Percentiles rank a stretch among this genome's conserved stretches.
Evolutionary conservation across 2,797 vertebrate genomes (phyloP).

Genomic region (Anomalospiza imberbis): DNA sequence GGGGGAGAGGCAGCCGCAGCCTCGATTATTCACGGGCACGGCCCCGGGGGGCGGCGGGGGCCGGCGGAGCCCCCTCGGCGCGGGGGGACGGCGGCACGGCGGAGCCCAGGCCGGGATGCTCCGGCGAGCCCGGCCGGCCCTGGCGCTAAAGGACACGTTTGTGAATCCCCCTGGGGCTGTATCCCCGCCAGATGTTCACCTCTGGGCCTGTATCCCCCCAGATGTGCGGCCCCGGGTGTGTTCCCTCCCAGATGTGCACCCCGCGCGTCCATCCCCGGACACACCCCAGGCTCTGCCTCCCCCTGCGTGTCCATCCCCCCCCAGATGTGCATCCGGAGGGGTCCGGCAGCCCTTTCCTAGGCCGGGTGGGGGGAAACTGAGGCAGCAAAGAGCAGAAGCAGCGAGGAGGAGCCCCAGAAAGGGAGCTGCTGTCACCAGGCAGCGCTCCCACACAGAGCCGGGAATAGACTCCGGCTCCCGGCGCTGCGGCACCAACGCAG

Average conservation of each 20-base stretch:
- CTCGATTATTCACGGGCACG: neutral
- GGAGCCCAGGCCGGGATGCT: neutral
- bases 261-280: no score
- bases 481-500: constrained; percentile 5
- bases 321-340: neutral
- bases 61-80: neutral
- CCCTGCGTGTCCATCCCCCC: neutral
- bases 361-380: neutral
- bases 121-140: neutral
- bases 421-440: constrained; percentile 13
- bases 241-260: neutral
- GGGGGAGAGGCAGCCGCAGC: neutral
- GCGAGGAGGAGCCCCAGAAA: neutral
- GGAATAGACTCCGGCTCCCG: constrained; percentile 3
- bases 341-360: rapidly evolving
- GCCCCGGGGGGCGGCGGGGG: neutral
- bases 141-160: rapidly evolving
- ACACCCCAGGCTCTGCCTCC: neutral
- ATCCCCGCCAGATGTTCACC: no score
- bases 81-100: neutral
- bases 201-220: neutral
- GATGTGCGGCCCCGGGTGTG: neutral
- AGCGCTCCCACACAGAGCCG: constrained; percentile 38
- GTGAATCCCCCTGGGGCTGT: rapidly evolving
- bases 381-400: neutral